Conservation (phyloP, 2,113 vertebrate genomes). For the Benitochromis conjunctus region DNA sequence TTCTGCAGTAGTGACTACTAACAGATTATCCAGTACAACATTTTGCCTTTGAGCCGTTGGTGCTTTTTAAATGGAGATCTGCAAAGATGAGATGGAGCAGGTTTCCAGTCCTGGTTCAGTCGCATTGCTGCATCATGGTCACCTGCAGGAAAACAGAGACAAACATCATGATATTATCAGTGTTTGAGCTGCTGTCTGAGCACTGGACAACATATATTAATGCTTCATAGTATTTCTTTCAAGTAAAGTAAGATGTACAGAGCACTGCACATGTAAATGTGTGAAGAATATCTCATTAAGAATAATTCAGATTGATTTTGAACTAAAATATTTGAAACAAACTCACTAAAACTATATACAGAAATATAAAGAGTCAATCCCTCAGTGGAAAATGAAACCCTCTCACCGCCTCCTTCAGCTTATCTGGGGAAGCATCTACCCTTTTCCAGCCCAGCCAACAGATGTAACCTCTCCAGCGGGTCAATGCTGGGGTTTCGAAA, state of each 20-base stretch:
- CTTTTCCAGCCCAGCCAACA: not conserved
- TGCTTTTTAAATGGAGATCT: not conserved
- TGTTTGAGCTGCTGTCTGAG: not conserved
- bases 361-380: not conserved
- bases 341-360: not conserved
- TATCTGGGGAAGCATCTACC: not conserved
- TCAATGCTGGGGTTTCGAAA: not conserved
- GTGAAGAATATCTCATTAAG: not conserved
- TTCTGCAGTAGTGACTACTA: too few relatives aligned
- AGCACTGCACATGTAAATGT: not conserved
- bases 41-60: not conserved
- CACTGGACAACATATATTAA: not conserved
- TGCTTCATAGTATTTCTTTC: not conserved
- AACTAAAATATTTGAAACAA: not conserved
- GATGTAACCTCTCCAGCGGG: not conserved
- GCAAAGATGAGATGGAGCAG: not conserved
- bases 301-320: not conserved
- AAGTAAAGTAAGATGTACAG: not conserved
- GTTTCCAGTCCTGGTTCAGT: not conserved
- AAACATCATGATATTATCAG: not conserved
- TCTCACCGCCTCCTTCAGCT: not conserved
- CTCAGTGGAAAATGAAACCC: not conserved
- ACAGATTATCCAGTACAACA: not conserved
- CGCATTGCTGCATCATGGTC: not conserved
- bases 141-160: rapidly evolving